Evolutionary conservation across 2,797 vertebrate species (phyloP), one percentile per base, ranked within the genome.

Genomic region (Tauraco hartlaubi): DNA sequence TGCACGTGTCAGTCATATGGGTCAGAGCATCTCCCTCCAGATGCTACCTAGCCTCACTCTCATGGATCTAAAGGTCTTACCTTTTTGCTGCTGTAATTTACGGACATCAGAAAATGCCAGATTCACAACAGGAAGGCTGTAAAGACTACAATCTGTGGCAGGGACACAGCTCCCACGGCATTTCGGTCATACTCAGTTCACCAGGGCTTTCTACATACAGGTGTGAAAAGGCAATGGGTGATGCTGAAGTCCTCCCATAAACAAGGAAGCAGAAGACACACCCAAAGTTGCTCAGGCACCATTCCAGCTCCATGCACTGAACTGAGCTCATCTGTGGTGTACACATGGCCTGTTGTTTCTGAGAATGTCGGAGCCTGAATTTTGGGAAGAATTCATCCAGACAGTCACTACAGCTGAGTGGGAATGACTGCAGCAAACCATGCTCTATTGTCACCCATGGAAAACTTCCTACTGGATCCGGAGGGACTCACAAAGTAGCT

Each of bases 1-100:
- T 74, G 72, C 56, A 74, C 5, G 1, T 1, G 37, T 43, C 0
- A 1, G 51, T 28, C 14, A 0, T 13, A 41, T 1, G 29, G 64
- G 31, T 64, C 66, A 46, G 26, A 15, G 35, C 7, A 23, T 14
- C 82, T 52, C 43, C 8, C 21, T 66, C 77, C 84, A 87, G 62
- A n/a, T 18, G 15, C 39, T 16, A 4, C 43, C 59, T 13, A 25
- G 35, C 22, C 33, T 35, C 67, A 49, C n/a, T 35, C 12, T 28
- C 43, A 75, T 31, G 67, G 35, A 80, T n/a, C 33, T 41, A 39
- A 54, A 82, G 67, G n/a, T 29, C 82, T 55, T 56, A 26, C 23
- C 33, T 82, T 90, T 69, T 46, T 15, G 74, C 59, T 91, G 54
- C 52, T 31, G 4, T 41, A 28, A 67, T 66, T 91, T 49, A 54